Evolutionary conservation across 1,140 invertebrate species (phyloP).

Genomic region (Littorina saxatilis): DNA sequence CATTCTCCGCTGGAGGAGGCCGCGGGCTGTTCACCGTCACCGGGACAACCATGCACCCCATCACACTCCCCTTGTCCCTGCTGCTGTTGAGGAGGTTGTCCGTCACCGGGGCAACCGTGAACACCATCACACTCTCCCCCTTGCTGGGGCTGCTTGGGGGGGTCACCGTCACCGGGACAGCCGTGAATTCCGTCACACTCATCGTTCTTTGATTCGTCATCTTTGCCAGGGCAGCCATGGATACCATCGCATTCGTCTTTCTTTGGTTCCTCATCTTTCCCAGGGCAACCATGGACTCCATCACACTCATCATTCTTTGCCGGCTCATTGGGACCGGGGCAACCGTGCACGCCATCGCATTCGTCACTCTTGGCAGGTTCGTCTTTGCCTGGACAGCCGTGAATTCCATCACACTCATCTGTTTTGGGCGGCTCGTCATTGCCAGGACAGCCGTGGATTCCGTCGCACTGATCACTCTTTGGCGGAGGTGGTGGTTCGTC

Average conservation of each 20-base stretch:
- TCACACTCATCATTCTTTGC: constrained; percentile 20
- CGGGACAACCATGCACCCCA: constrained; percentile 49
- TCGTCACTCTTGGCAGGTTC: neutral
- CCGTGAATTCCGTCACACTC: constrained; percentile 29
- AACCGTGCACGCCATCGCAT: constrained; percentile 3
- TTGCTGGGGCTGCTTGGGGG: neutral
- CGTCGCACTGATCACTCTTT: constrained; percentile 17
- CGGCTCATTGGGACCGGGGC: constrained; percentile 35
- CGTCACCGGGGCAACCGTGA: constrained; percentile 22
- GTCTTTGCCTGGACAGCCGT: constrained; percentile 13
- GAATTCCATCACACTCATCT: constrained; percentile 37
- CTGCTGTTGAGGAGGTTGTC: constrained; percentile 10
- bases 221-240: constrained; percentile 29
- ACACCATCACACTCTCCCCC: constrained; percentile 30
- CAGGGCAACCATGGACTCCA: constrained; percentile 26
- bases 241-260: constrained; percentile 34
- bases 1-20: constrained; percentile 41
- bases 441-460: constrained; percentile 4
- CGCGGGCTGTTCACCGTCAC: constrained; percentile 28
- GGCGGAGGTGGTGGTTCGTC: constrained; percentile 15
- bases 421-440: neutral
- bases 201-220: constrained; percentile 24
- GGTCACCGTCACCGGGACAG: constrained; percentile 34
- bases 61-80: constrained; percentile 38
- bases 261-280: constrained; percentile 21